These are phyloP conservation scores for Mellilla xanthometata DNA, from an alignment of 2,888 invertebrate species.

Conservation along the genomic window DNA sequence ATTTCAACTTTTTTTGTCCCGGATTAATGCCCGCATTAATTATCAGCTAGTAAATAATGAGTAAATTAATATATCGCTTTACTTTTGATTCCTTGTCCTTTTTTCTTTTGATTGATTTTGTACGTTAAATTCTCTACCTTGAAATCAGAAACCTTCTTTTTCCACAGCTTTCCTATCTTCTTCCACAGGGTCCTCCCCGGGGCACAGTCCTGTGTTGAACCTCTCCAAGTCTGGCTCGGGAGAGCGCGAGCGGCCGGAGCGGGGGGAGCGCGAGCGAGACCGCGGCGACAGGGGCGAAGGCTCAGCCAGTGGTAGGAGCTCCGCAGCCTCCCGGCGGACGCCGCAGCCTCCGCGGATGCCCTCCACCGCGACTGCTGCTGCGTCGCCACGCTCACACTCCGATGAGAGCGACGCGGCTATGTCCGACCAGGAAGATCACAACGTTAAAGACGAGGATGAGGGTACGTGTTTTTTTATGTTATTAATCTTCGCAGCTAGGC, in stretches of 20 bases:
- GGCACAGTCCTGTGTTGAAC: slow-evolving; percentile 96
- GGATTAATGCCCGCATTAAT: no score
- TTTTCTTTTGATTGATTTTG: no score
- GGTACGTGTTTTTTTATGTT: slow-evolving; percentile 71
- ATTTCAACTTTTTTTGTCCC: no score
- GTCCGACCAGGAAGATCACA: slow-evolving; percentile 93
- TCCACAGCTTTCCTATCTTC: slow-evolving; percentile 32
- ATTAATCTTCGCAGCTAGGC: no score
- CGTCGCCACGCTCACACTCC: slow-evolving; percentile 88
- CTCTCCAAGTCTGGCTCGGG: slow-evolving; percentile 93
- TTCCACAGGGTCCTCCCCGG: slow-evolving; percentile 89
- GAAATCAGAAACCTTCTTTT: slow-evolving; percentile 25
- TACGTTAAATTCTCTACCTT: slow-evolving; percentile 8
- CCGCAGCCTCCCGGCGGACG: slow-evolving; percentile 84
- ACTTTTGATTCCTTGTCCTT: no score
- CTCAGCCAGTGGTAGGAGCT: slow-evolving; percentile 68
- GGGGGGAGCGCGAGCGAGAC: slow-evolving; percentile 84
- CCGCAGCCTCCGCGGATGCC: slow-evolving; percentile 80
- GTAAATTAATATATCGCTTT: no score
- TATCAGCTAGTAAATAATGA: no score
- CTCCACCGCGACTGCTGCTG: slow-evolving; percentile 82
- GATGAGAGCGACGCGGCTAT: slow-evolving; percentile 92
- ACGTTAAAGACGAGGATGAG: slow-evolving; percentile 92
- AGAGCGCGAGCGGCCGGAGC: slow-evolving; percentile 86
- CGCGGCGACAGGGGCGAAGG: slow-evolving; percentile 62